These are phyloP conservation scores for Engystomops pustulosus DNA, from an alignment of 2,113 vertebrate species.

Conservation along the genomic window DNA sequence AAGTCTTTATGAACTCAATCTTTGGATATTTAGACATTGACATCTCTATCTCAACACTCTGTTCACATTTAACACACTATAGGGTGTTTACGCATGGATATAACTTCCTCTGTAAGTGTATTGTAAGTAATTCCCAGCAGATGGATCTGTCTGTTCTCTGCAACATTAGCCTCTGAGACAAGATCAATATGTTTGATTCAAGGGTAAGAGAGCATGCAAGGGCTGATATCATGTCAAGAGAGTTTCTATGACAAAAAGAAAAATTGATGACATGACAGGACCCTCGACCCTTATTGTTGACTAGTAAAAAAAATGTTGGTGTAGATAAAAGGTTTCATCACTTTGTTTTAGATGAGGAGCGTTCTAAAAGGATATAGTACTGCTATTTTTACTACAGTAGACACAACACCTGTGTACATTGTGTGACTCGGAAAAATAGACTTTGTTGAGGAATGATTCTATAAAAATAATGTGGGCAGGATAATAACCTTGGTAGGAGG, in stretches of 20 bases:
- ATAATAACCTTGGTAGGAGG: neutral
- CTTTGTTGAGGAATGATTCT: neutral
- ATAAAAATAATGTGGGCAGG: too few species aligned
- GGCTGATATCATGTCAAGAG: conserved; percentile 29
- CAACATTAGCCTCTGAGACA: conserved; percentile 33
- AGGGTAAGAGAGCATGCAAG: conserved; percentile 31
- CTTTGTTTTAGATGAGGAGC: conserved; percentile 13
- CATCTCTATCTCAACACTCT: neutral
- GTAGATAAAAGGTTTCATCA: conserved; percentile 17
- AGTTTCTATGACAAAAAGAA: conserved; percentile 27
- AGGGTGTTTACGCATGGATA: conserved; percentile 11
- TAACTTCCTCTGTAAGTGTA: neutral
- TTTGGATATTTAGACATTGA: neutral
- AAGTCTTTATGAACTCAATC: too few species aligned
- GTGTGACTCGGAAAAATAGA: neutral
- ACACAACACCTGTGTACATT: neutral
- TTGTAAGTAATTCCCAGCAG: conserved; percentile 34
- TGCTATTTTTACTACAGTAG: neutral
- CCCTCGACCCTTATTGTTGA: conserved; percentile 7
- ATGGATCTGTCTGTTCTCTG: conserved; percentile 36
- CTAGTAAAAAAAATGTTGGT: conserved; percentile 11
- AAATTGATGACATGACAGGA: conserved; percentile 26
- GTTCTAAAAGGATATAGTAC: neutral
- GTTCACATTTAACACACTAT: neutral
- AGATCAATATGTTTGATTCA: conserved; percentile 47